Evolutionary conservation across 2,797 vertebrate genomes (phyloP).

Genomic region (Myioborus miniatus): DNA sequence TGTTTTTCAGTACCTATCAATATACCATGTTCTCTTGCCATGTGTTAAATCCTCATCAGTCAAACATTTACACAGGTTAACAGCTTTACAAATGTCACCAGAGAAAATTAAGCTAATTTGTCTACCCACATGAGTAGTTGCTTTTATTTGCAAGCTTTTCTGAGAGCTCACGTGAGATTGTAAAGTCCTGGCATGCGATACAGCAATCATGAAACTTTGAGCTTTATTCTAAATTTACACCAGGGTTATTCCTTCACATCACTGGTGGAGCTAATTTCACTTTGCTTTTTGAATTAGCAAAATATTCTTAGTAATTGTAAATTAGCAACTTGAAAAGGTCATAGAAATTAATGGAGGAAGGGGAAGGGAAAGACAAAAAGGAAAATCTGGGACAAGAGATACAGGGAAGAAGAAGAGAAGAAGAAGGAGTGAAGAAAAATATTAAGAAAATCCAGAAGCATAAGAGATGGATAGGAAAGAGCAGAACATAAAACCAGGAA

Average conservation of each 20-base stretch:
- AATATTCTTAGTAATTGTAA: neutral
- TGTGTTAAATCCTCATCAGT: neutral
- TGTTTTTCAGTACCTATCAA: neutral
- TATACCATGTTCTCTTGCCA: neutral
- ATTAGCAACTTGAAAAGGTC: neutral
- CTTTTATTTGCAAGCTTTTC: neutral
- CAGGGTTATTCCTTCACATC: neutral
- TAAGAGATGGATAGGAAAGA: neutral
- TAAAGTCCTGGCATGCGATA: neutral
- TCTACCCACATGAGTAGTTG: neutral
- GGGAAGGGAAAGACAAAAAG: neutral
- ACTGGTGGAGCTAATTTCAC: neutral
- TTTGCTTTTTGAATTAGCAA: neutral
- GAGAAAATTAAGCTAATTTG: neutral
- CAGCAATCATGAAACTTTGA: neutral
- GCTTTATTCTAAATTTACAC: neutral
- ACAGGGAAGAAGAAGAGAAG: neutral
- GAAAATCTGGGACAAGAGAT: neutral
- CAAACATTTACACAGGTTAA: neutral
- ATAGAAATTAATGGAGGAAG: neutral
- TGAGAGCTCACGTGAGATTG: accelerated
- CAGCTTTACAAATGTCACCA: neutral
- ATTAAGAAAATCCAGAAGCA: neutral
- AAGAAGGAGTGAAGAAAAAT: neutral
- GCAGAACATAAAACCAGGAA: neutral